phyloP scores from a whole-genome alignment of 1,140 invertebrate genomes.

The Homarus americanus region DNA sequence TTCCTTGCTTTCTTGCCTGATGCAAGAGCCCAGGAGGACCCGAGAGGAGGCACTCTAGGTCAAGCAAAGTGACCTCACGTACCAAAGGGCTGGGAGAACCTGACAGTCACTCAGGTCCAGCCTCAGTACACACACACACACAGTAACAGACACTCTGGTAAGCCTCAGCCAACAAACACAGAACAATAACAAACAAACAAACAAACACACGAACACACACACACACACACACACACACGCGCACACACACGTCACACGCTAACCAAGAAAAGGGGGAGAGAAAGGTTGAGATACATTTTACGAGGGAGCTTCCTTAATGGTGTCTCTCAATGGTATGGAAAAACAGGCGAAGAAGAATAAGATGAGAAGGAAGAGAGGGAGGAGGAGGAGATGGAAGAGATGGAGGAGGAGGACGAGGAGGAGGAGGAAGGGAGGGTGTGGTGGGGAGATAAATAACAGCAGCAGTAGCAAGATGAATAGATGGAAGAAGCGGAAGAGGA shows the following conservation, averaged over 20 bases:
- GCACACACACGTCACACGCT: neutral
- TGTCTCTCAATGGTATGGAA: neutral
- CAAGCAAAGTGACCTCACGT: neutral
- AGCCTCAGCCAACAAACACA: too few species aligned
- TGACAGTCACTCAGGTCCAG: too few species aligned
- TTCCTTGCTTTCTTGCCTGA: too few species aligned
- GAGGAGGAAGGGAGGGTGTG: too few species aligned
- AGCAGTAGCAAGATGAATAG: too few species aligned
- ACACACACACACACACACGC: neutral
- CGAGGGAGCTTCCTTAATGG: neutral
- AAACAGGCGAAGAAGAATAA: neutral
- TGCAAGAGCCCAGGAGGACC: too few species aligned
- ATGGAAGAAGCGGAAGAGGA: too few species aligned
- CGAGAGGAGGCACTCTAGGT: neutral
- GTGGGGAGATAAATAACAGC: too few species aligned
- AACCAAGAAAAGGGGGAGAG: neutral
- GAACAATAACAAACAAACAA: too few species aligned
- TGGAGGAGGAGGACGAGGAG: conserved; percentile 3
- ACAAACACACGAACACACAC: neutral
- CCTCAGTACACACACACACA: too few species aligned
- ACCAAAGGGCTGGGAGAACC: neutral
- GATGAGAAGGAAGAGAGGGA: conserved; percentile 12
- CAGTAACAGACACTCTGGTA: too few species aligned
- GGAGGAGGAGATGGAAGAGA: neutral
- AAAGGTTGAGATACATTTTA: neutral